A percentile compares a stretch with the other conserved stretches of the same genome.
phyloP scores from a whole-genome alignment of 2,113 vertebrate genomes.

The Cynocephalus volans region DNA sequence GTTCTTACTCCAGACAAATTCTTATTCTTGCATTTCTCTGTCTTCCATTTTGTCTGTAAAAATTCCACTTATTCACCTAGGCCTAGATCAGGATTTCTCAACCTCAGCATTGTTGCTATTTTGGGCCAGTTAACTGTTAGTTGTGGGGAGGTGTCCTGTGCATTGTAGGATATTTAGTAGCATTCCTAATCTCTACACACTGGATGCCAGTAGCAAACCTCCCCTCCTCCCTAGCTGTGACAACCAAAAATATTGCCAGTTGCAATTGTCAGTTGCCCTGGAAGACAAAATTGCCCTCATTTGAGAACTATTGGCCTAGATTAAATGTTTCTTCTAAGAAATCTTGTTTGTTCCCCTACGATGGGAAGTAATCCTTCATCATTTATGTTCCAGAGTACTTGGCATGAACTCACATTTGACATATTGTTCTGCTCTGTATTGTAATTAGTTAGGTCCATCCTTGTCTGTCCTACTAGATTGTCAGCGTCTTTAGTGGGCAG shows the following conservation, averaged over 20 bases:
- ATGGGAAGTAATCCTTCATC: conserved; percentile 21
- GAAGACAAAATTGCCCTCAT: neutral
- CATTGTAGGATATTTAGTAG: neutral
- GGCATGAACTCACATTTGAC: neutral
- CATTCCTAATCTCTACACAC: neutral
- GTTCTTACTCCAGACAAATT: conserved; percentile 12
- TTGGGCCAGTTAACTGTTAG: conserved; percentile 11
- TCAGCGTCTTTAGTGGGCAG: neutral
- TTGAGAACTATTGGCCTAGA: conserved; percentile 47
- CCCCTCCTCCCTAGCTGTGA: neutral
- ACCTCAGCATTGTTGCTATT: neutral
- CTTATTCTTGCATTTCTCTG: neutral
- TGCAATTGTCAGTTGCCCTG: neutral
- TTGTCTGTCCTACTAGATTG: conserved; percentile 21
- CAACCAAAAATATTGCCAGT: neutral
- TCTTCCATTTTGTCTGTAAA: conserved; percentile 35
- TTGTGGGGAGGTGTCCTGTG: neutral
- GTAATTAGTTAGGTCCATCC: neutral
- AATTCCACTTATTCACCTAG: conserved; percentile 29
- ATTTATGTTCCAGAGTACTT: neutral
- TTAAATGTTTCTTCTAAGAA: neutral
- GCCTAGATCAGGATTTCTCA: conserved; percentile 23
- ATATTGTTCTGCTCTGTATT: conserved; percentile 6
- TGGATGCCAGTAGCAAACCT: neutral
- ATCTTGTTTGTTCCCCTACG: conserved; percentile 22